phyloP scores from a whole-genome alignment of 2,888 invertebrate genomes.

The Stenichneumon culpator region DNA sequence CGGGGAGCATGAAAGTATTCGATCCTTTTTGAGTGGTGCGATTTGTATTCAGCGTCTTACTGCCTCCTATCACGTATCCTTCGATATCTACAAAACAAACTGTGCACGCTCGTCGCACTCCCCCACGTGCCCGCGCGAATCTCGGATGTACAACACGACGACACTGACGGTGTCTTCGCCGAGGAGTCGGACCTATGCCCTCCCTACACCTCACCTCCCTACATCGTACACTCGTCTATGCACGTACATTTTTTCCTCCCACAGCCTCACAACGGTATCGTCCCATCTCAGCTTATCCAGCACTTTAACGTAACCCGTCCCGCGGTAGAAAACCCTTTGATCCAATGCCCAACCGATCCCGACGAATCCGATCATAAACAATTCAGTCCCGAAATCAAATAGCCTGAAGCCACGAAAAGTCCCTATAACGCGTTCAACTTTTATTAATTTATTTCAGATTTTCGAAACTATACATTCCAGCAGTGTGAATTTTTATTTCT shows the following conservation, averaged over 20 bases:
- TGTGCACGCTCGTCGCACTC: conserved; percentile 60
- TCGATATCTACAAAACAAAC: conserved; percentile 73
- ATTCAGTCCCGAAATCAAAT: conserved; percentile 35
- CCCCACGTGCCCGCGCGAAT: conserved; percentile 27
- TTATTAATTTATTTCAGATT: conserved; percentile 10
- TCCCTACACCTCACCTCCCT: conserved; percentile 9
- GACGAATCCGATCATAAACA: conserved; percentile 6
- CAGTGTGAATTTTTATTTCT: conserved; percentile 46
- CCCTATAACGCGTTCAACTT: neutral
- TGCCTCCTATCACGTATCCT: conserved; percentile 64
- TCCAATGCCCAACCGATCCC: conserved; percentile 7
- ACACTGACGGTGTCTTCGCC: conserved; percentile 29
- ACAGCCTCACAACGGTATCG: conserved; percentile 2
- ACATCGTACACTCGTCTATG: conserved; percentile 3
- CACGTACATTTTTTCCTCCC: conserved; percentile 22
- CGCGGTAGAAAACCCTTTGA: conserved; percentile 21
- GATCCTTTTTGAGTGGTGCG: conserved; percentile 69
- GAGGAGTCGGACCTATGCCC: conserved; percentile 52
- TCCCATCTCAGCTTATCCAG: conserved; percentile 34
- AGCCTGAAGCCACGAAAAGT: neutral
- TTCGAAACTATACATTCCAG: neutral
- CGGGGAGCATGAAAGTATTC: conserved; percentile 51
- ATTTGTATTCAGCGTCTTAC: conserved; percentile 74
- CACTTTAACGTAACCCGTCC: conserved; percentile 15
- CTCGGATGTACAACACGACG: conserved; percentile 21